These are phyloP conservation scores for Agelastica alni DNA, from an alignment of 2,888 invertebrate species.

Conservation along the genomic window DNA sequence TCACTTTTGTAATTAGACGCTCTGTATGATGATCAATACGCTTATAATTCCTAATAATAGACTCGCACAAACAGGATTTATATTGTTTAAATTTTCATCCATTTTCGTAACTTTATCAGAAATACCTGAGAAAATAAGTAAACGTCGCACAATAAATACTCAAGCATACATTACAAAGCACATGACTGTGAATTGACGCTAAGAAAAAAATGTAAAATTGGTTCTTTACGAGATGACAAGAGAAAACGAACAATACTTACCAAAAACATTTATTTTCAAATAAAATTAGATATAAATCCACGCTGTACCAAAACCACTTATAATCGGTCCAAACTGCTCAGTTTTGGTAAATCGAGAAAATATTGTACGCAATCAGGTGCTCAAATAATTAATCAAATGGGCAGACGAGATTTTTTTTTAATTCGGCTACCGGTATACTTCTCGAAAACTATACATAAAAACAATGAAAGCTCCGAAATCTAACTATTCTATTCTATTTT, in stretches of 20 bases:
- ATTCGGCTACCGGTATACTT: too few relatives aligned
- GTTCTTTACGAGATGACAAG: background rate
- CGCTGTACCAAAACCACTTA: too few relatives aligned
- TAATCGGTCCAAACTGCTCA: too few relatives aligned
- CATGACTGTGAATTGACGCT: background rate
- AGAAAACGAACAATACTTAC: conserved; percentile 1
- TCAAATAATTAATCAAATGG: background rate
- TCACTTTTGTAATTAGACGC: too few relatives aligned
- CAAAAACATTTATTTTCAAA: too few relatives aligned
- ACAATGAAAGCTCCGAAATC: too few relatives aligned
- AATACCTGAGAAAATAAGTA: conserved; percentile 25
- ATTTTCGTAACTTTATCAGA: conserved; percentile 4
- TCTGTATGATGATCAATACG: background rate
- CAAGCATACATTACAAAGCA: conserved; percentile 2
- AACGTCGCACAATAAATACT: conserved; percentile 15
- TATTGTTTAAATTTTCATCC: too few relatives aligned
- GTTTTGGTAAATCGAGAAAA: too few relatives aligned
- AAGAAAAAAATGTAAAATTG: conserved; percentile 2
- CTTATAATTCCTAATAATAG: background rate
- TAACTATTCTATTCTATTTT: too few relatives aligned
- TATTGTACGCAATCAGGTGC: conserved; percentile 29
- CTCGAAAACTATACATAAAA: too few relatives aligned
- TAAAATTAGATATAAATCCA: too few relatives aligned
- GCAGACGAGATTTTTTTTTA: too few relatives aligned
- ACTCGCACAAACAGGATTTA: background rate